A percentile compares a stretch with the other conserved stretches of the same genome.
Evolutionary conservation across 2,113 vertebrate species (phyloP).

Genomic region (Seriola dumerili): DNA sequence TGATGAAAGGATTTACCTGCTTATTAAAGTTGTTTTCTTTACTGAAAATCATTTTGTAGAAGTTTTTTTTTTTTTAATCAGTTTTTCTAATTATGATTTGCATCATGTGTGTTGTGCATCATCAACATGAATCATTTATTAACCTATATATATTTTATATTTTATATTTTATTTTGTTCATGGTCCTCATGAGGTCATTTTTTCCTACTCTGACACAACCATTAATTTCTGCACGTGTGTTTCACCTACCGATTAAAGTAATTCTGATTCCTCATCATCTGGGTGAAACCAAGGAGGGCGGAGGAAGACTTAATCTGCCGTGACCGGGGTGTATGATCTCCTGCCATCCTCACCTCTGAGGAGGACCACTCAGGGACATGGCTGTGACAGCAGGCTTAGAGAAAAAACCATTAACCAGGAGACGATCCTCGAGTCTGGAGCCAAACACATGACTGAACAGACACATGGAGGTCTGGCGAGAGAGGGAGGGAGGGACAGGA

Average conservation of each 20-base stretch:
- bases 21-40: neutral
- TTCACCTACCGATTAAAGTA: neutral
- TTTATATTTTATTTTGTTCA: too few species aligned
- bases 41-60: too few species aligned
- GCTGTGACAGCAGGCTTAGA: conserved; percentile 60
- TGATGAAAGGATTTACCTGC: neutral
- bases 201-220: too few species aligned
- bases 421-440: conserved; percentile 35
- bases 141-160: too few species aligned
- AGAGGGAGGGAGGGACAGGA: conserved; percentile 1
- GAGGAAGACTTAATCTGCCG: conserved; percentile 6
- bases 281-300: neutral
- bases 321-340: conserved; percentile 10
- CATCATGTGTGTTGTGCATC: too few species aligned
- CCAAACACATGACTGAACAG: conserved; percentile 67
- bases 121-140: too few species aligned
- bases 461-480: conserved; percentile 59
- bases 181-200: too few species aligned
- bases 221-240: neutral
- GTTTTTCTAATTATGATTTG: too few species aligned
- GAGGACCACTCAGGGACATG: neutral
- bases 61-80: too few species aligned
- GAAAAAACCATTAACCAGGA: conserved; percentile 60
- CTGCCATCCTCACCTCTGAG: conserved; percentile 6
- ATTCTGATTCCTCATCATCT: neutral